Evolutionary conservation across 1,140 invertebrate genomes (phyloP).

Genomic region (Monochamus saltuarius): DNA sequence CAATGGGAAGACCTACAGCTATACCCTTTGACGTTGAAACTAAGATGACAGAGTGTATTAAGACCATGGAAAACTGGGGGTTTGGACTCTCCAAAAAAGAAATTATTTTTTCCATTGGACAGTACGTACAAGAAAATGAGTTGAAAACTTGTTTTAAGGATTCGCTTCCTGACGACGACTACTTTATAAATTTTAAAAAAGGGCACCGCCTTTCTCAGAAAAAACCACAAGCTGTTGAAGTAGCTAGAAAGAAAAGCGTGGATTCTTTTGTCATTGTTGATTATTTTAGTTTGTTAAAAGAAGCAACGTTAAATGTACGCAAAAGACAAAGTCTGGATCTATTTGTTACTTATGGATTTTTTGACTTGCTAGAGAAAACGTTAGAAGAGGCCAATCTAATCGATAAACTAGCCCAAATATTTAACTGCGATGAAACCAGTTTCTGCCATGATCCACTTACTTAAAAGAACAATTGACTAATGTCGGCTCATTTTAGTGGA

Average conservation of each 20-base stretch:
- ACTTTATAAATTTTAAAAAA: slow-evolving; percentile 44
- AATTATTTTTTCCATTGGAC: slow-evolving; percentile 36
- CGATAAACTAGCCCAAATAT: too few species aligned
- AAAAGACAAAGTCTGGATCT: too few species aligned
- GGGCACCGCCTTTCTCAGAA: slow-evolving; percentile 43
- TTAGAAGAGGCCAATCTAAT: too few species aligned
- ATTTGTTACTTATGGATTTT: too few species aligned
- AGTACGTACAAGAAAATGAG: slow-evolving; percentile 43
- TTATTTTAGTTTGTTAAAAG: slow-evolving; percentile 39
- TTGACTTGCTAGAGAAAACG: too few species aligned
- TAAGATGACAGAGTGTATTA: slow-evolving; percentile 33
- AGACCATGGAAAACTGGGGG: slow-evolving; percentile 45
- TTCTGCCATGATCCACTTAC: too few species aligned
- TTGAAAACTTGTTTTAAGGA: slow-evolving; percentile 45
- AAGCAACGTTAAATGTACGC: slow-evolving; percentile 33
- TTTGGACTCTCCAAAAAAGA: slow-evolving; percentile 44
- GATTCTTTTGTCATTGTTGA: slow-evolving; percentile 41
- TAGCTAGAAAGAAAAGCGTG: slow-evolving; percentile 38
- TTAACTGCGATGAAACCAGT: too few species aligned
- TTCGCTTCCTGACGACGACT: slow-evolving; percentile 47
- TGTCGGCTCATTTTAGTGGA: too few species aligned
- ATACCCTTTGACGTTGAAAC: slow-evolving; percentile 35
- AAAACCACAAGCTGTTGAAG: slow-evolving; percentile 48
- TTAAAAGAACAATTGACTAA: too few species aligned
- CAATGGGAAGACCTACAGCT: slow-evolving; percentile 35